Evolutionary conservation across 2,888 invertebrate species (phyloP), one percentile per base, ranked within the genome.

Genomic region (Drosophila niveifrons): DNA sequence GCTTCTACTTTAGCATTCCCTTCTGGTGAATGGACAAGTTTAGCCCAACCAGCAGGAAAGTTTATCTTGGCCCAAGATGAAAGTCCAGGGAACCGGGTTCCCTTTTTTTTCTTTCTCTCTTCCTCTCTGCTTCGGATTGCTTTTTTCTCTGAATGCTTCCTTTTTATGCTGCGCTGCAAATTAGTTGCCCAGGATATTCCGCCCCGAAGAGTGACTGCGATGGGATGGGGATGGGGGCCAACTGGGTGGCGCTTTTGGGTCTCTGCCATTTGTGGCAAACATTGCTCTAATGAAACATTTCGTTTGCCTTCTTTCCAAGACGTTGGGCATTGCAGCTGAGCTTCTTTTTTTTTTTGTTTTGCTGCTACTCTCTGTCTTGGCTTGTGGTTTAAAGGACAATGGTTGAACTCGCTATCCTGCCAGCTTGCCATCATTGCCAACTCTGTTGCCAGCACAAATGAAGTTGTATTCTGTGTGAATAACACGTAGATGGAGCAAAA

Each of bases 241-340:
- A 6, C 23, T 44, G 46, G 58, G 39, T 34, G 17, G 39, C 29
- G 11, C 50, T 51, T 55, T 58, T 67, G 58, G 74, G 64, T 65
- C 65, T 56, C 61, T 63, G 73, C 69, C 77, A 82, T 87, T 87
- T 82, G 82, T 53, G 82, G 82, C 78, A 53, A 72, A 64, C 89
- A 78, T 70, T 57, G 71, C 73, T 89, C 90, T 89, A 85, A 89
- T 85, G 90, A 85, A 85, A 89, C 88, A 85, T 82, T 82, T 85
- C 73, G 67, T 61, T 72, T 61, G 47, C 41, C 55, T 59, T 47
- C 18, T 17, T 47, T 64, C 62, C 72, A 89, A 82, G 83, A 83
- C 72, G 82, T 71, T 87, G 64, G 59, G 7, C 41, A 43, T 11
- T 15, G 43, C 51, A 52, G 28, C 63, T 55, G 66, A 50, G 57